Base-by-base conservation (phyloP, 2,797 vertebrate species). In the Synaphobranchus kaupii region DNA sequence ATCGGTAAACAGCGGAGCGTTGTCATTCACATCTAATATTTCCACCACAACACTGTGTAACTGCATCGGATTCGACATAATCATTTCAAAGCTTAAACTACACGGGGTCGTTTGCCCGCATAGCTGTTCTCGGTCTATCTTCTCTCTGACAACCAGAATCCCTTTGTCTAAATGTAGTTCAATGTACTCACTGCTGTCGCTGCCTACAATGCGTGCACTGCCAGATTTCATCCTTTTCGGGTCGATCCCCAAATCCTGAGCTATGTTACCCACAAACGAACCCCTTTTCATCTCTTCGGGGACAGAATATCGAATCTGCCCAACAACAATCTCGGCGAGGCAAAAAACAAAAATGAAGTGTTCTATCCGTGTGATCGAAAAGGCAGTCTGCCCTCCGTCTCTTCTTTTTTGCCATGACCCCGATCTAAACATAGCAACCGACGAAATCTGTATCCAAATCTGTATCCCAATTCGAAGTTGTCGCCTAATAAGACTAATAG, bases 11-110 rank as follows among this genome's bases (percentile, higher is more conserved):
- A 91, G 91, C 0, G 96, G 96, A 0, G 91, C 87, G 73, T 97
- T 96, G 25, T 97, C 96, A 88, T 96, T 97, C 22, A 96, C 90
- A 85, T 97, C 96, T 0, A 91, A 86, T 68, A 96, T 92, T 58
- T 94, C 93, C 22, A 96, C 85, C 58, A 88, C 93, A n/a, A 96
- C 84, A n/a, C 91, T 91, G 47, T 94, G 95, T 12, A 97, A 88
- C 76, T 96, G 94, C 47, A 96, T 87, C 2, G 95, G 95, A 87
- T 95, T 95, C 90, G 96, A 94, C 7, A 96, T 60, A 0, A 97
- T 93, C 2, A 96, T 86, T 52, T 97, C 96, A 89, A 95, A 94
- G 84, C 92, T 95, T 15, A 97, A 54, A 56, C 88, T 85, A 87
- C 94, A 95, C 0, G 92, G 90, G 0, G 76, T 22, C 13, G 87